Evolutionary conservation across 1,140 invertebrate species (phyloP).

Genomic region (Pseudobourletiella spinata): DNA sequence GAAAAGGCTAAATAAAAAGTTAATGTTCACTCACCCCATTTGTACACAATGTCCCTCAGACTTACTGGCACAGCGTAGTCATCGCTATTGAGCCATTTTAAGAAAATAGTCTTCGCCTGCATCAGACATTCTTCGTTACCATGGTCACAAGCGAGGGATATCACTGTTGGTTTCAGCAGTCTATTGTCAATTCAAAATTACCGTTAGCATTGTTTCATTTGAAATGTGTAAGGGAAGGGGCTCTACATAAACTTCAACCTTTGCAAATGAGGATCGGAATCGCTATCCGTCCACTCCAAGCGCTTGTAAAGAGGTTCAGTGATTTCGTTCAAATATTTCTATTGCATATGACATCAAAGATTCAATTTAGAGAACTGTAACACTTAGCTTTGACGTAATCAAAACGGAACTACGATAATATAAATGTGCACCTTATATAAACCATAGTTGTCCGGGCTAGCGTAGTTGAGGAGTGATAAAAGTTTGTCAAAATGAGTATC

Average conservation of each 20-base stretch:
- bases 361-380: no score
- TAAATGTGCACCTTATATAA: slow-evolving; percentile 9
- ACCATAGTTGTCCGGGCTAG: slow-evolving; percentile 2
- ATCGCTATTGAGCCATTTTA: slow-evolving; percentile 18
- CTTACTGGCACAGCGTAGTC: slow-evolving; percentile 23
- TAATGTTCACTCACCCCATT: slow-evolving; percentile 44
- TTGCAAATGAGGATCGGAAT: slow-evolving; percentile 47
- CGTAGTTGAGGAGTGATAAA: slow-evolving; percentile 3
- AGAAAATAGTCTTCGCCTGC: slow-evolving; percentile 15
- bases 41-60: slow-evolving; percentile 50
- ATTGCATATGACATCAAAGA: no score
- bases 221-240: no score
- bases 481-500: slow-evolving; percentile 20
- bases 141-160: slow-evolving; percentile 31
- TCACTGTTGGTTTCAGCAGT: slow-evolving; percentile 28
- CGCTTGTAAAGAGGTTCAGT: slow-evolving; percentile 45
- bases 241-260: no score
- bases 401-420: no score
- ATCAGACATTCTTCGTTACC: slow-evolving; percentile 11
- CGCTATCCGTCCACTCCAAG: slow-evolving; percentile 51
- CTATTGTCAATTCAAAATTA: no score
- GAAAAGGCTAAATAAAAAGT: background rate
- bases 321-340: slow-evolving; percentile 48
- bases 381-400: no score
- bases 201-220: no score